A percentile compares a stretch with the other conserved stretches of the same genome.
Evolutionary conservation across 53 echinoderm and acorn worm genomes (phyloP).

Genomic region (Astropecten irregularis): DNA sequence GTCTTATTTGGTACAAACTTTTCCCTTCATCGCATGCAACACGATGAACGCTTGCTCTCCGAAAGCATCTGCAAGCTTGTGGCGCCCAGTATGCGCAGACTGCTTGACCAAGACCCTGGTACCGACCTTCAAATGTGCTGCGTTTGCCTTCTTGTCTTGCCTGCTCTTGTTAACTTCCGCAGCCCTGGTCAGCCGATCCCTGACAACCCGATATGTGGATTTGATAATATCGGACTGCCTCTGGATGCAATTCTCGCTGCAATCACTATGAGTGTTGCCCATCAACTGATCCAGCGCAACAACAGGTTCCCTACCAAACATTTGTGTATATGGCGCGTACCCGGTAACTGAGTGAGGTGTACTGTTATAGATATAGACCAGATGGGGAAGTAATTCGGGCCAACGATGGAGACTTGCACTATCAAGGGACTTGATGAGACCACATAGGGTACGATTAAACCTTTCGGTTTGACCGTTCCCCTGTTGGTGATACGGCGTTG

Average conservation of each 20-base stretch:
- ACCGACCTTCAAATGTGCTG: not conserved
- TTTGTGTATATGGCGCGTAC: not conserved
- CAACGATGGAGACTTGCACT: not conserved
- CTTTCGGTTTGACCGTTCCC: conserved; percentile 13
- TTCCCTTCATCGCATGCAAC: not conserved
- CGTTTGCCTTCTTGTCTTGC: not conserved
- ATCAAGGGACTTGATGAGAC: conserved; percentile 36
- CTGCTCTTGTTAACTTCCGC: not conserved
- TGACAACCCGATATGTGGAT: not conserved
- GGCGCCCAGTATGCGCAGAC: not conserved
- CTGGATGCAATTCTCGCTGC: not conserved
- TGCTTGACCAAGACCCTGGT: not conserved
- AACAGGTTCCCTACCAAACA: not conserved
- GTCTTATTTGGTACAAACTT: not conserved
- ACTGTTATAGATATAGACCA: not conserved
- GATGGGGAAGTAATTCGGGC: not conserved
- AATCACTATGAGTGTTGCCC: not conserved
- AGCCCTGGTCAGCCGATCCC: not conserved
- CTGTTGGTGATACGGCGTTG: not conserved
- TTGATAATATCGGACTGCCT: not conserved
- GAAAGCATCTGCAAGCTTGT: not conserved
- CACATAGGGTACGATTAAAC: not conserved
- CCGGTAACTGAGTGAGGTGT: not conserved
- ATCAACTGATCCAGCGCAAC: not conserved
- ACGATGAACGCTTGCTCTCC: not conserved